A percentile compares a stretch with the other conserved stretches of the same genome.
Evolutionary conservation across 2,113 vertebrate species (phyloP).

Genomic region (Isurus oxyrinchus): DNA sequence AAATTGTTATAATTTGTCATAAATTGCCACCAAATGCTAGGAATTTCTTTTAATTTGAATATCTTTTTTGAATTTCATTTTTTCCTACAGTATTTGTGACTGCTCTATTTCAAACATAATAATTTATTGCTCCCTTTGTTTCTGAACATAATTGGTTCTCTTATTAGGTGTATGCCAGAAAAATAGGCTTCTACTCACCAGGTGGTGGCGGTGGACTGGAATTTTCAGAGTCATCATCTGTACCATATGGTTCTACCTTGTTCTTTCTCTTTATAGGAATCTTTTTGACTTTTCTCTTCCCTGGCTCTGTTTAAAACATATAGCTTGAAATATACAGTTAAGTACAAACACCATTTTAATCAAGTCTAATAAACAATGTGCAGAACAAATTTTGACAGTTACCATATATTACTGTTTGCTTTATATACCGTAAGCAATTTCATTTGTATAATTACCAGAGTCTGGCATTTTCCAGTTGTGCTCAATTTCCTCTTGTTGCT

Average conservation of each 20-base stretch:
- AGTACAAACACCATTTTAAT: not conserved
- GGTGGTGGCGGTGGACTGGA: constrained; percentile 52
- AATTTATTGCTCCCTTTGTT: not conserved
- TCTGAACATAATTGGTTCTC: not conserved
- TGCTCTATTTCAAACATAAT: not conserved
- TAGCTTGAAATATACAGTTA: not conserved
- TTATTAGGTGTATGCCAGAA: not conserved
- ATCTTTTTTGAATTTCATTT: not conserved
- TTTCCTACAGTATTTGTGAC: not conserved
- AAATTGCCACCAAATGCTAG: not conserved
- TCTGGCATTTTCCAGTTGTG: constrained; percentile 55
- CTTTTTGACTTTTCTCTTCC: constrained; percentile 73
- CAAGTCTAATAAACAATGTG: not conserved
- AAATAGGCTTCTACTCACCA: constrained; percentile 48
- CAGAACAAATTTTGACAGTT: not conserved
- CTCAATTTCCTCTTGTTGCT: constrained; percentile 57
- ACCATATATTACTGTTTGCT: not conserved
- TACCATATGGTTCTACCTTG: constrained; percentile 76
- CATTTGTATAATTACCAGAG: constrained; percentile 53
- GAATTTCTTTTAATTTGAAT: not conserved
- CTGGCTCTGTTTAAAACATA: constrained; percentile 50
- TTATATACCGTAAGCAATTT: not conserved
- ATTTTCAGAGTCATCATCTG: constrained; percentile 50
- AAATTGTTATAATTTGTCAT: not conserved
- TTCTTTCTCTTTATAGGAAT: constrained; percentile 77